These are phyloP conservation scores for Saccopteryx bilineata DNA, from an alignment of 2,113 vertebrate species.

Conservation along the genomic window DNA sequence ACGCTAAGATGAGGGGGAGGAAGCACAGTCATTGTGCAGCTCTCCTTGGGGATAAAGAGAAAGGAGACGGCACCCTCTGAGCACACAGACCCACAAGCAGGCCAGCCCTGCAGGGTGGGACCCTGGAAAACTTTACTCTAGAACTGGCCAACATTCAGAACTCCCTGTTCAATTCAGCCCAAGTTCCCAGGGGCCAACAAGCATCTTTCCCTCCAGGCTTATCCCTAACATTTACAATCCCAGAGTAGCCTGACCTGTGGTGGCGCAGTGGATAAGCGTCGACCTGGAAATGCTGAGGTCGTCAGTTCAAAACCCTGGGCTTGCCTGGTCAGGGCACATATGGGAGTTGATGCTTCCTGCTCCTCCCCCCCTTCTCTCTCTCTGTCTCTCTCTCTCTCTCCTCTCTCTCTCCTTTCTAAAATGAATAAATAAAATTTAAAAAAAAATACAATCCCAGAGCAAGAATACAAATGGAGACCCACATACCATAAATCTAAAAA, in stretches of 20 bases:
- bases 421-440: too few species aligned
- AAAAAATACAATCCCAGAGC: background rate
- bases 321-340: too few species aligned
- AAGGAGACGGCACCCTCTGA: background rate
- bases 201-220: background rate
- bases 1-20: background rate
- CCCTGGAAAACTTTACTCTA: background rate
- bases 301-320: too few species aligned
- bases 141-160: background rate
- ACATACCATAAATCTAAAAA: background rate
- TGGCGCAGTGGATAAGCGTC: too few species aligned
- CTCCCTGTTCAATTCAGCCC: background rate
- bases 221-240: background rate
- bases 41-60: background rate
- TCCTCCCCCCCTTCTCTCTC: too few species aligned
- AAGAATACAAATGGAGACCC: background rate
- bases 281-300: too few species aligned
- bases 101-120: background rate
- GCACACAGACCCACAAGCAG: background rate
- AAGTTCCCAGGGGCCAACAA: too few species aligned
- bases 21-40: background rate
- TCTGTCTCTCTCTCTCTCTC: too few species aligned
- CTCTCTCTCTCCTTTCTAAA: too few species aligned
- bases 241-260: too few species aligned
- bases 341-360: too few species aligned